Conservation (phyloP, 2,888 invertebrate genomes). For the Norana najaformis region DNA sequence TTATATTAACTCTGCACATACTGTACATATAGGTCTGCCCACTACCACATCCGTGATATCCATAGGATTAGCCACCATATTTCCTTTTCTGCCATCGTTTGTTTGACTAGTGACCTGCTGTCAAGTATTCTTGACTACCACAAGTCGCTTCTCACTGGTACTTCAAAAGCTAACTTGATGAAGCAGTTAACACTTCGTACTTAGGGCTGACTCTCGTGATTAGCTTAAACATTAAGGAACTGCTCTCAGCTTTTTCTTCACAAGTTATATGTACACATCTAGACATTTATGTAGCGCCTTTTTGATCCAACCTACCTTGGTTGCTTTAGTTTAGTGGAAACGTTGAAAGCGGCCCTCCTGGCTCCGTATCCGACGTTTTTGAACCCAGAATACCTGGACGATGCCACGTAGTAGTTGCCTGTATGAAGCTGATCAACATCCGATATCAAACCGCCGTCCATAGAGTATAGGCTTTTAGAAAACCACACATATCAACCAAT, state of each 20-base stretch:
- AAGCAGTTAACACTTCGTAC: too few species aligned
- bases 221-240: too few species aligned
- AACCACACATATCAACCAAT: not conserved
- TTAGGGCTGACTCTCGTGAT: too few species aligned
- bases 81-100: too few species aligned
- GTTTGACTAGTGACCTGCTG: too few species aligned
- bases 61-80: too few species aligned
- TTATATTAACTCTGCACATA: too few species aligned
- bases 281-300: not conserved
- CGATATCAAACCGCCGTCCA: conserved; percentile 25
- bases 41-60: too few species aligned
- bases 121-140: too few species aligned
- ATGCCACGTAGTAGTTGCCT: conserved; percentile 26
- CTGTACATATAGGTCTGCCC: too few species aligned
- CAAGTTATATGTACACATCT: not conserved
- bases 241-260: not conserved
- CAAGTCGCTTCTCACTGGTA: too few species aligned
- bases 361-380: conserved; percentile 20
- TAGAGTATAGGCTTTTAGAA: conserved; percentile 15
- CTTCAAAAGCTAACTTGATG: too few species aligned
- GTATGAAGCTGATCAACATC: conserved; percentile 27
- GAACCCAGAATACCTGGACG: not conserved
- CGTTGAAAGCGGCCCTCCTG: not conserved
- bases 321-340: not conserved
- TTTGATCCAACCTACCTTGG: not conserved